Conservation (phyloP, 2,888 invertebrate genomes). For the Caradrina clavipalpis region DNA sequence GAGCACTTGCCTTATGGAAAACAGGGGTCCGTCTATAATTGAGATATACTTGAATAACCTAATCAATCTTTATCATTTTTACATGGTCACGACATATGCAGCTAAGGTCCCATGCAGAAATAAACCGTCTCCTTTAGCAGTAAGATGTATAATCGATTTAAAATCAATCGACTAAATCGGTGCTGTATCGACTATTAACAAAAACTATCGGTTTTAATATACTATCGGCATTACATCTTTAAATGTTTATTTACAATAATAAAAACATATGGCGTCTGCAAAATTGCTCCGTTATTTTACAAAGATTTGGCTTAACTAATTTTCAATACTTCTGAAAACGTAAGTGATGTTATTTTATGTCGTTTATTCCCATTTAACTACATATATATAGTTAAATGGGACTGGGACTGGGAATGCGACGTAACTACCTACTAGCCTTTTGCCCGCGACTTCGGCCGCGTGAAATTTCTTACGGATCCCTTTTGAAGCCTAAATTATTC, state of each 20-base stretch:
- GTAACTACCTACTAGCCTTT: too few relatives aligned
- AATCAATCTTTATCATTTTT: too few relatives aligned
- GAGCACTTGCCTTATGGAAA: too few relatives aligned
- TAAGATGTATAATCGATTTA: not conserved
- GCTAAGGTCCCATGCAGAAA: not conserved
- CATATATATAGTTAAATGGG: too few relatives aligned
- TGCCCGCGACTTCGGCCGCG: too few relatives aligned
- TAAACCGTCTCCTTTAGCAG: not conserved
- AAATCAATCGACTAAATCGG: not conserved
- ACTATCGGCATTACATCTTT: slow-evolving; percentile 11
- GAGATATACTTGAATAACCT: too few relatives aligned
- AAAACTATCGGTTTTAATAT: not conserved
- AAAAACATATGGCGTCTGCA: not conserved
- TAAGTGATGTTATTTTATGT: slow-evolving; percentile 15
- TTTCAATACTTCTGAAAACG: not conserved
- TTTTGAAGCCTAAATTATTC: too few relatives aligned
- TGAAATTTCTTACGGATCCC: too few relatives aligned
- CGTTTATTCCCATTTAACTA: not conserved
- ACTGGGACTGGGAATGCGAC: too few relatives aligned
- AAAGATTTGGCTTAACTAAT: not conserved
- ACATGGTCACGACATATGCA: too few relatives aligned
- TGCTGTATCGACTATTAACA: too few relatives aligned
- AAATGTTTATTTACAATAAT: slow-evolving; percentile 8
- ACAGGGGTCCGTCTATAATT: too few relatives aligned
- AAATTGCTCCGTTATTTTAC: not conserved